Evolutionary conservation across 2,888 invertebrate genomes (phyloP).

Genomic region (Trachelus troglodyta): DNA sequence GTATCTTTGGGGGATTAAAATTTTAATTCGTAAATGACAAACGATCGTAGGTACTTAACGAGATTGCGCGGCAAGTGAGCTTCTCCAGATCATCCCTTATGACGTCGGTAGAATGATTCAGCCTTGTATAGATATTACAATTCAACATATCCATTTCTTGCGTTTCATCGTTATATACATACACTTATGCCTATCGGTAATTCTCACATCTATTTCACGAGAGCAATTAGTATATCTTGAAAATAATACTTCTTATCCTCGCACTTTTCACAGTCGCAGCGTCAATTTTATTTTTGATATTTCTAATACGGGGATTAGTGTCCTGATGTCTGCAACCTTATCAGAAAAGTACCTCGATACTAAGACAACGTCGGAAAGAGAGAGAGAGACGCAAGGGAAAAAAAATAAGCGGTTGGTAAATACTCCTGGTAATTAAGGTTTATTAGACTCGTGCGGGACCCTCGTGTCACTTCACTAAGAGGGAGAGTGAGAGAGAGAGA

Average conservation of each 20-base stretch:
- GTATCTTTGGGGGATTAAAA: background rate
- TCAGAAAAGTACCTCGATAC: background rate
- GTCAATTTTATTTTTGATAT: background rate
- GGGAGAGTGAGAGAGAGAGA: slow-evolving; percentile 9
- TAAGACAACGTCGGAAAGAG: background rate
- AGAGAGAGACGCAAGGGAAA: background rate
- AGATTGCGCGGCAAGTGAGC: background rate
- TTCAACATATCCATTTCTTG: background rate
- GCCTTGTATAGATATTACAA: background rate
- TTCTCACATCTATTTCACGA: background rate
- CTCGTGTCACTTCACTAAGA: background rate
- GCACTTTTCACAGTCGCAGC: background rate
- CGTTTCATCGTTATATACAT: no score
- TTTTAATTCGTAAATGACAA: background rate
- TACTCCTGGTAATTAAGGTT: background rate
- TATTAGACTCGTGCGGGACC: background rate
- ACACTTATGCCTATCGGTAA: background rate
- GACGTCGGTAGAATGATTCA: background rate
- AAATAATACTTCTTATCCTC: background rate
- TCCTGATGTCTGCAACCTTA: background rate
- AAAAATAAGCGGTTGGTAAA: background rate
- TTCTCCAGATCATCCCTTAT: background rate
- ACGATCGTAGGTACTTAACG: background rate
- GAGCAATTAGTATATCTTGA: background rate
- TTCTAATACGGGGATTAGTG: background rate